Evolutionary conservation across 2,888 invertebrate species (phyloP).

Genomic region (Eupithecia subfuscata): DNA sequence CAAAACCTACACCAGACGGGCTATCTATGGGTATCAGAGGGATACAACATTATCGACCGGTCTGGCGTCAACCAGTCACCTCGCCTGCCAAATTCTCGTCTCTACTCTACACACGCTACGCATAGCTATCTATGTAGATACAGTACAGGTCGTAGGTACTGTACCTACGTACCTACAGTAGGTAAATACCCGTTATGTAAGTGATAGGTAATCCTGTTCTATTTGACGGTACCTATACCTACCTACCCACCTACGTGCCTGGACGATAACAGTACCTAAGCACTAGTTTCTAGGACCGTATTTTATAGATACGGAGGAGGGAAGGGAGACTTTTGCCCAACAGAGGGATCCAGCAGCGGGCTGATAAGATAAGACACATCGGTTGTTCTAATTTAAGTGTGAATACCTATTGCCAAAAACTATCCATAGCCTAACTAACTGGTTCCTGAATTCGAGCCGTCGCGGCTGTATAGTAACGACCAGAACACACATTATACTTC

Average conservation of each 20-base stretch:
- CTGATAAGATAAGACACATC: background rate
- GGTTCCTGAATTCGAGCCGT: background rate
- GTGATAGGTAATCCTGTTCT: no score
- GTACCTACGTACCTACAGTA: background rate
- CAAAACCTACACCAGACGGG: background rate
- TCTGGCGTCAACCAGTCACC: slow-evolving; percentile 18
- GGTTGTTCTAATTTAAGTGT: background rate
- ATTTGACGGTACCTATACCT: background rate
- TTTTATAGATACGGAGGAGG: background rate
- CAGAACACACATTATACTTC: no score
- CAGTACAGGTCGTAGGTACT: background rate
- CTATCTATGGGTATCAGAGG: slow-evolving; percentile 8
- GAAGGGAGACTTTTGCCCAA: background rate
- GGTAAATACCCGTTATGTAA: no score
- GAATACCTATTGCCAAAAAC: no score
- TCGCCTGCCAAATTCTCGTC: slow-evolving; percentile 14
- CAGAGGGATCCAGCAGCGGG: background rate
- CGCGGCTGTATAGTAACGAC: background rate
- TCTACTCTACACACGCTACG: background rate
- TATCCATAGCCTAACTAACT: background rate
- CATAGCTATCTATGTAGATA: background rate
- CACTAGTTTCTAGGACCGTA: no score
- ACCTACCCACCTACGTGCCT: background rate
- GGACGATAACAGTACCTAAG: no score
- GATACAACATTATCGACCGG: slow-evolving; percentile 18